Evolutionary conservation across 2,888 invertebrate genomes (phyloP).

Genomic region (Callimorpha dominula): DNA sequence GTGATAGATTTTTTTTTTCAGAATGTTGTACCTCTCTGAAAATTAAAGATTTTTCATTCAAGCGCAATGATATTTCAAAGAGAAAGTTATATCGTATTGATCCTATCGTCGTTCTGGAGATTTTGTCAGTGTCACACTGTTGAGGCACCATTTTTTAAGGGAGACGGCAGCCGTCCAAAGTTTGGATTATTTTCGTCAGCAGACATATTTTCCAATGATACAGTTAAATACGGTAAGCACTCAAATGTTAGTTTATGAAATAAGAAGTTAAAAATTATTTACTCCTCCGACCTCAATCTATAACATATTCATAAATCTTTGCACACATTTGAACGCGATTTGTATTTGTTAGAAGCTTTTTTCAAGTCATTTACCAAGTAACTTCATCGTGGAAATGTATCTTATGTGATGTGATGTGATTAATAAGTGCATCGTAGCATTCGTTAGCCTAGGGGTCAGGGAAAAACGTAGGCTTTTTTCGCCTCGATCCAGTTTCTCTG

Average conservation of each 20-base stretch:
- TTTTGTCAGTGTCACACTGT: not conserved
- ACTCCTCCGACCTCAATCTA: too few relatives aligned
- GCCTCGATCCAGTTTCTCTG: too few relatives aligned
- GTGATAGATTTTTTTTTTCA: not conserved
- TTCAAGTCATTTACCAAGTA: too few relatives aligned
- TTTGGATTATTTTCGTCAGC: constrained; percentile 9
- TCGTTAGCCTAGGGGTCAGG: too few relatives aligned
- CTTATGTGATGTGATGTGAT: too few relatives aligned
- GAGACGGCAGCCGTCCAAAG: constrained; percentile 5
- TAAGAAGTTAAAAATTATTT: too few relatives aligned
- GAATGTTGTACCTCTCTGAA: not conserved
- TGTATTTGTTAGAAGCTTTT: too few relatives aligned
- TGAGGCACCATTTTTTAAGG: constrained; percentile 11
- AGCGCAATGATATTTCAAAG: not conserved
- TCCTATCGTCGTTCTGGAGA: not conserved
- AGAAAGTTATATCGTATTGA: not conserved
- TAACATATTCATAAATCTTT: too few relatives aligned
- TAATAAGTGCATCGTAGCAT: too few relatives aligned
- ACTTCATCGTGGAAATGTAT: too few relatives aligned
- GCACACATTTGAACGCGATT: too few relatives aligned
- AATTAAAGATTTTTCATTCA: not conserved
- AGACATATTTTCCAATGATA: constrained; percentile 4
- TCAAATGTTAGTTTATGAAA: not conserved
- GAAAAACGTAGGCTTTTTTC: too few relatives aligned
- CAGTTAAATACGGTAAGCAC: not conserved